Base-by-base conservation (phyloP, 1,140 invertebrate species). In the Hyphantria cunea region DNA sequence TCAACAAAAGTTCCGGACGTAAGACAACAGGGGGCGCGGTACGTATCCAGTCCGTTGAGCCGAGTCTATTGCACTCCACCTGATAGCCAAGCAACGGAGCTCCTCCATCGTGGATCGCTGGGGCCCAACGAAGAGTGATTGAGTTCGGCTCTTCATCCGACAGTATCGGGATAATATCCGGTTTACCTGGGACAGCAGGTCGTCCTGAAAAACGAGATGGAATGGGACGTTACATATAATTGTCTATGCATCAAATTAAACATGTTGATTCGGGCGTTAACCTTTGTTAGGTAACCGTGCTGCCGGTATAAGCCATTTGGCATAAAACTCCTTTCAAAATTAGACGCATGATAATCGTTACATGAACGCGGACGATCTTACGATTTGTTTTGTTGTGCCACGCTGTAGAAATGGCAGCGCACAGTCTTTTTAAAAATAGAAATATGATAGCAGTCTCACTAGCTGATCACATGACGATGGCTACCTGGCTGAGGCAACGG, bases 71-170 rank as follows among this genome's bases (percentile, higher is more conserved):
- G 84, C 96, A 96, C 83, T 97, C 96, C 25, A 97, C 95, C 42
- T 95, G 89, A 70, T 96, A 97, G 3, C 96, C 97, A 52, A 94
- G 94, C 67, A 99, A 95, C 9, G 96, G 95, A 6, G 97, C 96
- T 15, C 98, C 98, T 31, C 98, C 97, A 91, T 98, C 96, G 74
- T 93, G 93, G 34, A 91, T 84, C 33, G 97, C 96, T 34, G 95
- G 93, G 58, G 94, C 93, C 98, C 98, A 98, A 66, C 94, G 93
- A 52, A 99, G 93, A 15, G 96, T 96, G 1, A 98, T 95, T n/a
- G 97, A 94, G 80, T 96, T 95, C 11, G 96, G 95, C 72, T 95
- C 95, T 31, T 94, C 92, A 15, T 94, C 93, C 13, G 93, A 92
- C 42, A 93, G 91, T 53, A 92, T 87, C 7, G 94, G 93, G 47